phyloP scores from a whole-genome alignment of 2,888 invertebrate genomes.

The Drosophila atripex region DNA sequence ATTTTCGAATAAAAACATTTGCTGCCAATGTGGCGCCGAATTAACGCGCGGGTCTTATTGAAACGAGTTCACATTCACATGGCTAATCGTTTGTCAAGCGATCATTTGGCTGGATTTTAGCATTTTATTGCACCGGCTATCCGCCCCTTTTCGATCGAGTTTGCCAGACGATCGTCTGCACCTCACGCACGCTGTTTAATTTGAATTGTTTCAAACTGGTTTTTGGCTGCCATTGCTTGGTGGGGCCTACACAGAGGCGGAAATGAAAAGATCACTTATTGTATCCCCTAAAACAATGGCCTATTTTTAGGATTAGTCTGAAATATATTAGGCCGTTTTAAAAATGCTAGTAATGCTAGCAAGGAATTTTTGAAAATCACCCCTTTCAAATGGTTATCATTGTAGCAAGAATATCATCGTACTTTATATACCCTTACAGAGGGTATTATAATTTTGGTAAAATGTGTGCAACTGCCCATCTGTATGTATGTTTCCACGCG shows the following conservation, averaged over 20 bases:
- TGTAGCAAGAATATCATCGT: no score
- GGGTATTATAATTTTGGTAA: no score
- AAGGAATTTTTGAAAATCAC: no score
- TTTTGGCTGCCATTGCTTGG: conserved; percentile 5
- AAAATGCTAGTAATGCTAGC: no score
- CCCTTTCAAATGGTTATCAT: no score
- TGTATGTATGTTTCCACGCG: no score
- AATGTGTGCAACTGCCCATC: no score
- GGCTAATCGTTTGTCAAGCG: conserved; percentile 13
- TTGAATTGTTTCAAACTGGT: conserved; percentile 54
- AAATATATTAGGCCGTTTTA: background rate
- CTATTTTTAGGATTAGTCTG: conserved; percentile 42
- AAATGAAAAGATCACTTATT: background rate
- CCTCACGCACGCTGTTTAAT: conserved; percentile 19
- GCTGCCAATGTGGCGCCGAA: conserved; percentile 47
- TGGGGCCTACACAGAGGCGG: conserved; percentile 39
- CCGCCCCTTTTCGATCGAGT: conserved; percentile 23
- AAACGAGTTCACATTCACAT: conserved; percentile 29
- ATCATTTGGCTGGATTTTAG: conserved; percentile 43
- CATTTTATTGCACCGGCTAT: conserved; percentile 55
- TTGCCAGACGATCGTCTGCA: conserved; percentile 15
- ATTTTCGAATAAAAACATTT: conserved; percentile 60
- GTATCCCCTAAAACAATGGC: conserved; percentile 7
- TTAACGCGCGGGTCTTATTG: conserved; percentile 16
- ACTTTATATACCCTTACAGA: no score